Evolutionary conservation across 2,113 vertebrate species (phyloP).

Genomic region (Oreochromis niloticus): DNA sequence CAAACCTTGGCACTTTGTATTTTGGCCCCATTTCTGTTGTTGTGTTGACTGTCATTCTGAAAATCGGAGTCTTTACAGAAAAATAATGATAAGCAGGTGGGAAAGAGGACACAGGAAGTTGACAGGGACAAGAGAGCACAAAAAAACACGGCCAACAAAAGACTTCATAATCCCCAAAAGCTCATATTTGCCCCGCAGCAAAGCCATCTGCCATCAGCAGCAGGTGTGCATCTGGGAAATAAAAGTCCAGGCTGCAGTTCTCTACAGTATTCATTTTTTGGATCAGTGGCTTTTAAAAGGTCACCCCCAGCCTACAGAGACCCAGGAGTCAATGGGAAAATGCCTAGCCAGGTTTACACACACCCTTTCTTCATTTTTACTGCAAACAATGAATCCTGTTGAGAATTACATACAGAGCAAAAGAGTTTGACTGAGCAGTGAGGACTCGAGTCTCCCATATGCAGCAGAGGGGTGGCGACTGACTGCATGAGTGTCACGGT

Average conservation of each 20-base stretch:
- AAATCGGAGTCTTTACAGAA: not conserved
- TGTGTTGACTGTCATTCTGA: not conserved
- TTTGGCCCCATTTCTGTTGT: not conserved
- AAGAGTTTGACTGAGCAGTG: not conserved
- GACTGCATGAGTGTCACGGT: constrained; percentile 47
- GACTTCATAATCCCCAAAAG: constrained; percentile 29
- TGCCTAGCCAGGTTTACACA: constrained; percentile 33
- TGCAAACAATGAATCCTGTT: constrained; percentile 39
- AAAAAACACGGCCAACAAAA: constrained; percentile 57
- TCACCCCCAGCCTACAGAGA: constrained; percentile 32
- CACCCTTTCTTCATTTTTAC: constrained; percentile 21
- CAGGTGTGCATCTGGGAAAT: constrained; percentile 58
- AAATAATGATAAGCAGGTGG: constrained; percentile 22
- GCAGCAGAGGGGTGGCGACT: constrained; percentile 17
- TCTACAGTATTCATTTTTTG: constrained; percentile 37
- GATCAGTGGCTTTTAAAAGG: constrained; percentile 60
- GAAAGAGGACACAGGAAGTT: not conserved
- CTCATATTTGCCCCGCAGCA: constrained; percentile 40
- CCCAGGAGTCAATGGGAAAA: constrained; percentile 14
- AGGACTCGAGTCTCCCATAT: constrained; percentile 12
- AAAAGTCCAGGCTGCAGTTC: constrained; percentile 24
- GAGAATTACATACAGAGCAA: constrained; percentile 20
- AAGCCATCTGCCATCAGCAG: constrained; percentile 58
- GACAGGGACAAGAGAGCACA: constrained; percentile 25
- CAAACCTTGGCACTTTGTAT: constrained; percentile 9